Percentiles rank a stretch among this genome's conserved stretches.
Conservation (phyloP, 2,113 vertebrate species). For the Lamprotornis superbus region DNA sequence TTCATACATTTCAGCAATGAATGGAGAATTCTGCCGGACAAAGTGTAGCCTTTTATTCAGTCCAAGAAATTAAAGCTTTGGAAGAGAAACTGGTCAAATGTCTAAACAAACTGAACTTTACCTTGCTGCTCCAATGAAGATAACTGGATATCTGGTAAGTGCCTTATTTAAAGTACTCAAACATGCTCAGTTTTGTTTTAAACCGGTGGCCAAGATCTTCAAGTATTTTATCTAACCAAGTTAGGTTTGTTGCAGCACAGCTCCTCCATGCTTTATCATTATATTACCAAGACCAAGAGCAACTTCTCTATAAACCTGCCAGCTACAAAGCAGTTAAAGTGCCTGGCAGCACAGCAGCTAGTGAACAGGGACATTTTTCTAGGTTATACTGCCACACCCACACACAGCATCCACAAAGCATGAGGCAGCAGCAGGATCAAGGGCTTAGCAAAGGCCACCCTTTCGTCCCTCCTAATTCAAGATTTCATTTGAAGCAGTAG, state of each 20-base stretch:
- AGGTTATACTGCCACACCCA: not conserved
- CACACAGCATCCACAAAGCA: not conserved
- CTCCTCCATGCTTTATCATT: not conserved
- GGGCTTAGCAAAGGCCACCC: not conserved
- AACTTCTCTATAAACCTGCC: not conserved
- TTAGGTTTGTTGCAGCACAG: not conserved
- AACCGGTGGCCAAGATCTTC: not conserved
- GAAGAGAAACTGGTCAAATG: not conserved
- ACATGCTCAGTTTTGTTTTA: not conserved
- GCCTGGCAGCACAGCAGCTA: not conserved
- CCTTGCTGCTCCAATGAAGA: not conserved
- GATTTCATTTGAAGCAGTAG: not conserved
- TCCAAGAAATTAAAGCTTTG: not conserved
- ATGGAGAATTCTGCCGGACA: not conserved
- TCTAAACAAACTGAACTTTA: not conserved
- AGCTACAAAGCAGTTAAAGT: not conserved
- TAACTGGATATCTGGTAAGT: not conserved
- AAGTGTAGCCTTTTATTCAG: not conserved
- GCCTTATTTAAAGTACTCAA: not conserved
- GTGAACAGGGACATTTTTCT: not conserved
- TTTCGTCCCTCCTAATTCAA: not conserved
- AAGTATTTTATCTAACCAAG: not conserved
- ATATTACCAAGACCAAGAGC: not conserved
- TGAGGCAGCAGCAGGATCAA: not conserved
- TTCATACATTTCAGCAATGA: not conserved